Evolutionary conservation across 2,888 invertebrate genomes (phyloP).

Genomic region (Diaperis boleti): DNA sequence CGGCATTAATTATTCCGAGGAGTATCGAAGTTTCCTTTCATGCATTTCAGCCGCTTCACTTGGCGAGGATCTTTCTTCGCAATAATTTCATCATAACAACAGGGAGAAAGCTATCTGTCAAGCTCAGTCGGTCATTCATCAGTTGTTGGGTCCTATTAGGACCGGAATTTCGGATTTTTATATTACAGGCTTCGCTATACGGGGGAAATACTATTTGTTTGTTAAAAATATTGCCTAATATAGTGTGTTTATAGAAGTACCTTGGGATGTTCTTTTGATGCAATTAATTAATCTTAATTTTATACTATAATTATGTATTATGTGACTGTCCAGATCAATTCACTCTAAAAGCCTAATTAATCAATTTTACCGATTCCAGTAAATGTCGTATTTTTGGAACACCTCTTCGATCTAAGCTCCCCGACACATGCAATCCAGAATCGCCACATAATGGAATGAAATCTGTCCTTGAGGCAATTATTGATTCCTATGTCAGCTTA

Average conservation of each 20-base stretch:
- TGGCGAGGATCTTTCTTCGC: not conserved
- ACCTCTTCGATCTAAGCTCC: not conserved
- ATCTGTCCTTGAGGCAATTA: slow-evolving; percentile 18
- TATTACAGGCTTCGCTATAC: too few species aligned
- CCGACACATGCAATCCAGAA: not conserved
- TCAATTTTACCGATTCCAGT: too few species aligned
- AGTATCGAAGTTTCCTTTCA: not conserved
- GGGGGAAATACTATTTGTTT: too few species aligned
- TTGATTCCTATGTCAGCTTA: slow-evolving; percentile 14
- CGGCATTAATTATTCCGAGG: slow-evolving; percentile 16
- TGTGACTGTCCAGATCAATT: too few species aligned
- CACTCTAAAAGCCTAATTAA: too few species aligned
- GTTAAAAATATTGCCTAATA: too few species aligned
- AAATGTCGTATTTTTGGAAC: slow-evolving; percentile 3
- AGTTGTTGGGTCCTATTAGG: too few species aligned
- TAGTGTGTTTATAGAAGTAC: too few species aligned
- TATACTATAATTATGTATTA: too few species aligned
- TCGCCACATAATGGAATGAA: slow-evolving; percentile 9
- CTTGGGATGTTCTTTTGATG: too few species aligned
- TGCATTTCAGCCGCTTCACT: not conserved
- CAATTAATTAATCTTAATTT: too few species aligned
- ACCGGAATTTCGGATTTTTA: too few species aligned
- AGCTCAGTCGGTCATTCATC: slow-evolving; percentile 4
- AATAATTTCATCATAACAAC: slow-evolving; percentile 9
- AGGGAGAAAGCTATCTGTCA: slow-evolving; percentile 7